These are phyloP conservation scores for Callimorpha dominula DNA, from an alignment of 2,888 invertebrate species.

Conservation along the genomic window DNA sequence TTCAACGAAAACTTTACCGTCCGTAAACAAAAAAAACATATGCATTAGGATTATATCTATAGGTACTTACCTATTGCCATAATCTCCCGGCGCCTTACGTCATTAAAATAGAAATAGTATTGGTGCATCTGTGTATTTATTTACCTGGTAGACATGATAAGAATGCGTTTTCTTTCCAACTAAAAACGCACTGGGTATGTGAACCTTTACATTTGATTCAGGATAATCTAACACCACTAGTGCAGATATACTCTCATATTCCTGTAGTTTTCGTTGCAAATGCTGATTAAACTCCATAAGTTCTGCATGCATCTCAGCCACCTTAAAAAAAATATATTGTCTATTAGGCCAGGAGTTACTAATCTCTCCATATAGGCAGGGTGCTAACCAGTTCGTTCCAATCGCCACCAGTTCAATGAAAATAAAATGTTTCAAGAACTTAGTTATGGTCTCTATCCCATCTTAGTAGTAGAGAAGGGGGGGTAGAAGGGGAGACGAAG, in stretches of 20 bases:
- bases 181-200: slow-evolving; percentile 95
- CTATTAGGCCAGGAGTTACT: no score
- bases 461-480: no score
- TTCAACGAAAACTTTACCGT: no score
- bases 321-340: slow-evolving; percentile 78
- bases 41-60: no score
- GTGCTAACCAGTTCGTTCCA: no score
- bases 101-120: neutral
- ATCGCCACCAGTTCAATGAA: no score
- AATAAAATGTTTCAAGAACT: no score
- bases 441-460: no score
- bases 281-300: slow-evolving; percentile 96
- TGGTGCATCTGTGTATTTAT: neutral
- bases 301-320: slow-evolving; percentile 98
- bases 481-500: no score
- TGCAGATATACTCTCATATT: slow-evolving; percentile 74
- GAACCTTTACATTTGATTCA: slow-evolving; percentile 90
- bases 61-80: no score
- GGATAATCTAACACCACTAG: slow-evolving; percentile 74
- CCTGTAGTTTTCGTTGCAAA: slow-evolving; percentile 90
- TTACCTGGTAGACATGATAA: slow-evolving; percentile 96
- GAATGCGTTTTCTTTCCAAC: slow-evolving; percentile 88
- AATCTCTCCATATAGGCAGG: no score
- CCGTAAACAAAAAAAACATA: no score
- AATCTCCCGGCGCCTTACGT: neutral